phyloP scores from a whole-genome alignment of 2,113 vertebrate genomes.

The Macquaria australasica region DNA sequence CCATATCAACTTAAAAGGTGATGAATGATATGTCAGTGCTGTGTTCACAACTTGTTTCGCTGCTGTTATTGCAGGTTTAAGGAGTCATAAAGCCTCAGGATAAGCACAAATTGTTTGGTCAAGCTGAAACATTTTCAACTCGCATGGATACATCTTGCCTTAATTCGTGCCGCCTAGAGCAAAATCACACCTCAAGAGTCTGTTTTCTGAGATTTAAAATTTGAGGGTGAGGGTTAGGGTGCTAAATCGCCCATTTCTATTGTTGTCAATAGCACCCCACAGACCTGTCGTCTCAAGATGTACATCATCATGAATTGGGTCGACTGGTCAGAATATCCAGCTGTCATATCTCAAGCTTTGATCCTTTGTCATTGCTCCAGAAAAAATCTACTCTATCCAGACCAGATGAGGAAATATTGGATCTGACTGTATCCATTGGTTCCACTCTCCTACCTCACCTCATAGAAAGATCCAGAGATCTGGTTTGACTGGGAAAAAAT shows the following conservation, averaged over 20 bases:
- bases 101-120: neutral
- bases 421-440: slow-evolving; percentile 18
- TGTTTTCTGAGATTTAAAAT: neutral
- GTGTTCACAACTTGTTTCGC: neutral
- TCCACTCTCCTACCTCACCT: neutral
- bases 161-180: neutral
- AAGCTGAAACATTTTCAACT: neutral
- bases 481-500: neutral
- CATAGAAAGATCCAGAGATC: neutral
- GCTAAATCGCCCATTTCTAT: neutral
- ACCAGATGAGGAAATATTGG: neutral
- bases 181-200: neutral
- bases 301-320: no score
- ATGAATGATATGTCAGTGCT: neutral
- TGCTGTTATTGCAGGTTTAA: no score
- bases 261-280: no score
- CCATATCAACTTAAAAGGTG: no score
- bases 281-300: no score
- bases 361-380: neutral
- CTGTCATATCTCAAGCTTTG: neutral
- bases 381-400: no score
- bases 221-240: neutral
- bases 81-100: neutral
- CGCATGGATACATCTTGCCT: neutral
- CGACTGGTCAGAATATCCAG: no score